A percentile compares a stretch with the other conserved stretches of the same genome.
phyloP scores from a whole-genome alignment of 92 coral and sea anemone species.

The Bergia puertoricense region DNA sequence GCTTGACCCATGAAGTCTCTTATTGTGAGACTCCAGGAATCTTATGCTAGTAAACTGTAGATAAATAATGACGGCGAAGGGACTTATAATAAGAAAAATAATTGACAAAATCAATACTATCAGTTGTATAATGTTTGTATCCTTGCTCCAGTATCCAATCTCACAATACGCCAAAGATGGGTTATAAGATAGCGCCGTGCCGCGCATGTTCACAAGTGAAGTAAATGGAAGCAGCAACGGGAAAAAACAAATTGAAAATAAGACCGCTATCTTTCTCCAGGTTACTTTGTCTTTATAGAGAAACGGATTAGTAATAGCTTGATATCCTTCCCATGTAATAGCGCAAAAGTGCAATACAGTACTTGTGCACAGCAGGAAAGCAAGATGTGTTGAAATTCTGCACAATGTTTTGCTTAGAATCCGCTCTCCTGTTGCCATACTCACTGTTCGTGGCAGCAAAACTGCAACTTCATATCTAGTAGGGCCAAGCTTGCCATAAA shows the following conservation, averaged over 20 bases:
- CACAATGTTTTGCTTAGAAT: not conserved
- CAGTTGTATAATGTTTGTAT: not conserved
- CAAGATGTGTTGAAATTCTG: not conserved
- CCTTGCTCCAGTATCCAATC: not conserved
- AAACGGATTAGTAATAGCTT: not conserved
- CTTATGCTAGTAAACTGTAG: not conserved
- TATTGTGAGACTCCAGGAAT: not conserved
- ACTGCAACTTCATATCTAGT: not conserved
- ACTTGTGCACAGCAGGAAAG: not conserved
- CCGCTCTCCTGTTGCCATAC: not conserved
- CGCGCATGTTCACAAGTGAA: not conserved
- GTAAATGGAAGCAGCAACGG: not conserved
- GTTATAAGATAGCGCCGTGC: not conserved
- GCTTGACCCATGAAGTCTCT: not conserved
- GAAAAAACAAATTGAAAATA: not conserved
- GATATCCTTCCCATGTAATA: not conserved
- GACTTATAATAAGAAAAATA: not conserved
- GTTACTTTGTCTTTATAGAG: not conserved
- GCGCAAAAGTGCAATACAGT: not conserved
- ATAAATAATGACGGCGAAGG: not conserved
- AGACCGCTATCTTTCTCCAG: not conserved
- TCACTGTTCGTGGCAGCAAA: not conserved
- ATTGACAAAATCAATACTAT: not conserved
- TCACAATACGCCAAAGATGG: not conserved
- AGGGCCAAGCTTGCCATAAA: not conserved